Evolutionary conservation across 2,113 vertebrate genomes (phyloP).

Genomic region (Maccullochella peelii): DNA sequence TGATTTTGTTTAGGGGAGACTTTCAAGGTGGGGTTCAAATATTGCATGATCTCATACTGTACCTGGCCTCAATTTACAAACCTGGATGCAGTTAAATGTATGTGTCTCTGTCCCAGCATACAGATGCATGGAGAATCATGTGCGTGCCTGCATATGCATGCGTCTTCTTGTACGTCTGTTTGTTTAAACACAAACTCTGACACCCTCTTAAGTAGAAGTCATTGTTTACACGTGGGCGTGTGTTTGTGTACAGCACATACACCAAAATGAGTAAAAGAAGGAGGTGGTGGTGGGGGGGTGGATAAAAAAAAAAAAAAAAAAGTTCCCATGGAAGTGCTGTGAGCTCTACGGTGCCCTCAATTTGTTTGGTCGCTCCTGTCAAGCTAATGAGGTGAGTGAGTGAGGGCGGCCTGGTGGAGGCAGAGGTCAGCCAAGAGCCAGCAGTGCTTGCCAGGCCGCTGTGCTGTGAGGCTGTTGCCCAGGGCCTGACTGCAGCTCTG

Average conservation of each 20-base stretch:
- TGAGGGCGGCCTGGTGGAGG: conserved; percentile 74
- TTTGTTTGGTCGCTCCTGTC: conserved; percentile 79
- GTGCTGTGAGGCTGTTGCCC: conserved; percentile 56
- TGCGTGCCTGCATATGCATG: background rate
- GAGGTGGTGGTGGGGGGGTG: background rate
- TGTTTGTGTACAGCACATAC: conserved; percentile 63
- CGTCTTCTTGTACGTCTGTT: conserved; percentile 18
- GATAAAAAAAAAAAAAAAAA: too few species aligned
- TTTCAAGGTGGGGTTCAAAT: conserved; percentile 8
- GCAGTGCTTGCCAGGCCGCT: conserved; percentile 67
- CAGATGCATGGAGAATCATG: background rate
- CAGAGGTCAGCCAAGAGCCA: conserved; percentile 81
- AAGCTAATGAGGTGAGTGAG: conserved; percentile 83
- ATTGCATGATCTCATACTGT: conserved; percentile 20
- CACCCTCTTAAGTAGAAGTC: conserved; percentile 54
- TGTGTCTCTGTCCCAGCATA: background rate
- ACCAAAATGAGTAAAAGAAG: conserved; percentile 42
- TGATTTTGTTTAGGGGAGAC: conserved; percentile 34
- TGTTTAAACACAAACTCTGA: conserved; percentile 49
- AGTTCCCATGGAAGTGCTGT: conserved; percentile 68
- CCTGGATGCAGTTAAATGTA: conserved; percentile 20
- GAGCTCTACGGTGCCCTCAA: conserved; percentile 71
- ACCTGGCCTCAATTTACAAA: conserved; percentile 33
- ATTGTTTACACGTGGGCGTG: conserved; percentile 63
- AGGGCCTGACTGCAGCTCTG: conserved; percentile 43